Conservation (phyloP, 2,888 invertebrate species). For the Cactoblastis cactorum region DNA sequence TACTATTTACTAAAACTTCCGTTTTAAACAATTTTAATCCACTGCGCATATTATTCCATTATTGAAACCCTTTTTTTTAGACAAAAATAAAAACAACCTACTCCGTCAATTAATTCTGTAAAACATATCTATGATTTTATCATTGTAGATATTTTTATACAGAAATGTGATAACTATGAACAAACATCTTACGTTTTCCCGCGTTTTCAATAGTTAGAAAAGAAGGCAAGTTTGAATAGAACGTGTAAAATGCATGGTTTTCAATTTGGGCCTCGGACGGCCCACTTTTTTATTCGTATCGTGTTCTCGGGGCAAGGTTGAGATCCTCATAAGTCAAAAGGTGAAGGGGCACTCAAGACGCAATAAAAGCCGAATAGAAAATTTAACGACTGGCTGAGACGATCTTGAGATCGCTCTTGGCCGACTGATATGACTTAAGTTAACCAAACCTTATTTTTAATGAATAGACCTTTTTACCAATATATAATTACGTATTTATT, state of each 20-base stretch:
- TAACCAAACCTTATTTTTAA: neutral
- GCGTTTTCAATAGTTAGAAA: neutral
- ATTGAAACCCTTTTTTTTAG: too few species aligned
- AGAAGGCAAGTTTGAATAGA: neutral
- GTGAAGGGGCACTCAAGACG: constrained; percentile 11
- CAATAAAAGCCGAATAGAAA: constrained; percentile 12
- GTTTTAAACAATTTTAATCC: too few species aligned
- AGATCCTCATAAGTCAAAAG: constrained; percentile 12
- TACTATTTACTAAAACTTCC: too few species aligned
- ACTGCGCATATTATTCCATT: too few species aligned
- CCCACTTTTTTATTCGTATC: constrained; percentile 4
- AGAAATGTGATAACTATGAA: neutral
- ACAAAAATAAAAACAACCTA: too few species aligned
- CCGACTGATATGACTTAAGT: neutral
- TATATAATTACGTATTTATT: too few species aligned
- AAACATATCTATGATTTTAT: too few species aligned
- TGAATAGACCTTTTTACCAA: too few species aligned
- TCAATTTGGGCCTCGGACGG: constrained; percentile 4
- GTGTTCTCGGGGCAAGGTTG: constrained; percentile 6
- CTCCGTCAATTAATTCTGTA: too few species aligned
- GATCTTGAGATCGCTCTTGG: neutral
- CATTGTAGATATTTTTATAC: too few species aligned
- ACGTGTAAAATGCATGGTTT: constrained; percentile 9
- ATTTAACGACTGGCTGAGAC: constrained; percentile 11
- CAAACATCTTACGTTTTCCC: neutral